Evolutionary conservation across 2,888 invertebrate species (phyloP).

Genomic region (Drosophila testacea): DNA sequence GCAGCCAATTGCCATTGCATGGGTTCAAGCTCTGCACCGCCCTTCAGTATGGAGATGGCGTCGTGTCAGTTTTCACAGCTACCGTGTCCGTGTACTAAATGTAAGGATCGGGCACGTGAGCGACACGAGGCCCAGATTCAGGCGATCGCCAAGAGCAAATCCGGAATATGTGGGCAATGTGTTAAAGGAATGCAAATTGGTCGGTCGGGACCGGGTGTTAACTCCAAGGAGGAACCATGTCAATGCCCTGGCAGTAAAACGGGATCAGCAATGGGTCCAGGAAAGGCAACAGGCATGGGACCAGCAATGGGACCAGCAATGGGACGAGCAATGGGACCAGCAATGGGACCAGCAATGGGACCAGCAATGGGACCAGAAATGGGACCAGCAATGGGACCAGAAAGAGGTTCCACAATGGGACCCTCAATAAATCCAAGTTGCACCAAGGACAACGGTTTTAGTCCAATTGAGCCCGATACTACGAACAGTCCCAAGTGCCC

Average conservation of each 20-base stretch:
- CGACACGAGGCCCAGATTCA: background rate
- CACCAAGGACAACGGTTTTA: background rate
- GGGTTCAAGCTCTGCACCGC: constrained; percentile 1
- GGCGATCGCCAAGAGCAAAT: constrained; percentile 4
- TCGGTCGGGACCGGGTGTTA: background rate
- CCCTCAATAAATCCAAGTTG: background rate
- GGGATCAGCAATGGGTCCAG: background rate
- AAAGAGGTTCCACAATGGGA: background rate
- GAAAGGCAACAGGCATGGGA: no score
- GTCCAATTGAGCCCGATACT: background rate
- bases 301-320: background rate
- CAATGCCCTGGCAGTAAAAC: background rate
- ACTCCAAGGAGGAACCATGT: background rate
- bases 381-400: background rate
- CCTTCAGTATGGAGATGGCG: constrained; percentile 21
- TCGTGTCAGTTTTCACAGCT: constrained; percentile 4
- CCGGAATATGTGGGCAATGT: constrained; percentile 25
- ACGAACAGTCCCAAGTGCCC: background rate
- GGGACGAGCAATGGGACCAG: background rate
- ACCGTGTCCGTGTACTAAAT: constrained; percentile 66
- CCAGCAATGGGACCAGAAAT: background rate
- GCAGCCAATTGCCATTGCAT: constrained; percentile 36
- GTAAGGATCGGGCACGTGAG: constrained; percentile 32
- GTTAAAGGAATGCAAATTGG: constrained; percentile 14
- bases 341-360: background rate